Percentiles rank a stretch among this genome's conserved stretches.
Conservation (phyloP, 2,888 invertebrate genomes). For the Amblyteles armatorius region DNA sequence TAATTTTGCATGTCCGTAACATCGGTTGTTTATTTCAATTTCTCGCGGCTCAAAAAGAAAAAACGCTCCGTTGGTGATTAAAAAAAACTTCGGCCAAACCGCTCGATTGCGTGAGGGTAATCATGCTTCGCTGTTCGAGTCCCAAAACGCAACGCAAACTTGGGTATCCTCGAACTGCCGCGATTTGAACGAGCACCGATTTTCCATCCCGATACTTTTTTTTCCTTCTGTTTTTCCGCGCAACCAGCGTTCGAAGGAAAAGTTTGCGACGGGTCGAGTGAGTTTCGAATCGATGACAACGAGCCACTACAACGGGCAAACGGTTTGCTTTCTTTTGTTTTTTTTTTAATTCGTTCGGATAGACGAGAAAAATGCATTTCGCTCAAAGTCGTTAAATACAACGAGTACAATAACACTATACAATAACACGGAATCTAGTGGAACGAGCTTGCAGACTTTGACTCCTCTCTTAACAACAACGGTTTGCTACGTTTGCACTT, state of each 20-base stretch:
- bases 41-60: background rate
- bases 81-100: background rate
- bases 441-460: constrained; percentile 69
- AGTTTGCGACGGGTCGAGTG: constrained; percentile 8
- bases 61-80: background rate
- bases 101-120: background rate
- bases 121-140: constrained; percentile 8
- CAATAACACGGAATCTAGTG: constrained; percentile 73
- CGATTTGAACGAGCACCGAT: constrained; percentile 45
- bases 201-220: constrained; percentile 23
- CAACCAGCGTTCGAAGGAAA: constrained; percentile 6
- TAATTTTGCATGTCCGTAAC: background rate
- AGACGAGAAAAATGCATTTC: constrained; percentile 66
- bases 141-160: constrained; percentile 1
- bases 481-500: constrained; percentile 54
- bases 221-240: background rate
- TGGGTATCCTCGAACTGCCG: background rate
- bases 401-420: constrained; percentile 73
- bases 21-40: background rate
- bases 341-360: constrained; percentile 44
- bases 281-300: constrained; percentile 14
- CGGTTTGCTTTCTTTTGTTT: constrained; percentile 35
- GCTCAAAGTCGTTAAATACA: constrained; percentile 70
- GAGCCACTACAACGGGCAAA: constrained; percentile 47
- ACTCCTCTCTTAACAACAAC: constrained; percentile 70